These are phyloP conservation scores for Leptogaster cylindrica DNA, from an alignment of 2,888 invertebrate genomes.

Conservation along the genomic window DNA sequence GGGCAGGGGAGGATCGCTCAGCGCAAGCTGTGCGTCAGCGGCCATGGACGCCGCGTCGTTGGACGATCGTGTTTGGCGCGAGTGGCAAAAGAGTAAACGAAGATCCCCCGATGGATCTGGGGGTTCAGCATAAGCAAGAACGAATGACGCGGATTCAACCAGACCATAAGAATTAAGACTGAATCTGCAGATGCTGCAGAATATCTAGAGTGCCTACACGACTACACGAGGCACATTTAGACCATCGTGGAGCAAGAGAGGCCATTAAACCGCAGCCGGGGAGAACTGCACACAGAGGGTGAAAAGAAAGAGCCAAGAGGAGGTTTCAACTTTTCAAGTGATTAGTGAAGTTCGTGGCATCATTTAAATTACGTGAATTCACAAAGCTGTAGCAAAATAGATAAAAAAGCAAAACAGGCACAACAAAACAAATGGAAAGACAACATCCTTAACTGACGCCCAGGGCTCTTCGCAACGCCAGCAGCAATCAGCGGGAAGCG, in stretches of 20 bases:
- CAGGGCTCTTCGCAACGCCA: not conserved
- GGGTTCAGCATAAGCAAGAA: not conserved
- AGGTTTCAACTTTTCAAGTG: too few relatives aligned
- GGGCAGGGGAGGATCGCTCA: not conserved
- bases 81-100: not conserved
- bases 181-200: not conserved
- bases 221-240: not conserved
- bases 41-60: not conserved
- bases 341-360: too few relatives aligned
- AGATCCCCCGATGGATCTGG: not conserved
- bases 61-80: not conserved
- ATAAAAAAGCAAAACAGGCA: too few relatives aligned
- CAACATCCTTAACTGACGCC: not conserved
- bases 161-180: not conserved
- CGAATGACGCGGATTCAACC: not conserved
- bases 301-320: too few relatives aligned
- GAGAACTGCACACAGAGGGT: too few relatives aligned
- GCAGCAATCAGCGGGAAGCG: not conserved
- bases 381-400: too few relatives aligned
- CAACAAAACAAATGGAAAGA: too few relatives aligned
- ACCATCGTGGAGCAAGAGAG: not conserved
- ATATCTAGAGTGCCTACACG: not conserved
- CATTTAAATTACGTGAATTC: too few relatives aligned
- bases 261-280: conserved; percentile 1
- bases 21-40: not conserved